Evolutionary conservation across 2,888 invertebrate genomes (phyloP).

Genomic region (Brassicogethes aeneus): DNA sequence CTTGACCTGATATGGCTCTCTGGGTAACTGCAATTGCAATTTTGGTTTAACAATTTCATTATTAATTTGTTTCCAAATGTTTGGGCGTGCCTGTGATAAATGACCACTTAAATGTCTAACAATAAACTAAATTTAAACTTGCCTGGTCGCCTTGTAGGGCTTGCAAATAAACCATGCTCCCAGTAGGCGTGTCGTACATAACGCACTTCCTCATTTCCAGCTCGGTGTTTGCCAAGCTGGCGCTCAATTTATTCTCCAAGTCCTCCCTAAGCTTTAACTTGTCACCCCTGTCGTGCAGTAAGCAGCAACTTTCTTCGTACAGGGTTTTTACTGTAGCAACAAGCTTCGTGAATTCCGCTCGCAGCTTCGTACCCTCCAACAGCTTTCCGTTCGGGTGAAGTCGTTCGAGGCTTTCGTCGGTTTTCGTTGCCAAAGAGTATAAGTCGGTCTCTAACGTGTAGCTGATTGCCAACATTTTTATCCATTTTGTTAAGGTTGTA

Average conservation of each 20-base stretch:
- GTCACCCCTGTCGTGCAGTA: constrained; percentile 59
- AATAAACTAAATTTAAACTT: too few species aligned
- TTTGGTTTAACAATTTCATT: too few species aligned
- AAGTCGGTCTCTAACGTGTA: constrained; percentile 64
- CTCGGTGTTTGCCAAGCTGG: constrained; percentile 60
- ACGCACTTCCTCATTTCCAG: constrained; percentile 61
- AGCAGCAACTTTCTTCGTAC: constrained; percentile 63
- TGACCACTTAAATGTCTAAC: too few species aligned
- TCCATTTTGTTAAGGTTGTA: constrained; percentile 80
- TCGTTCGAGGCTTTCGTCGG: constrained; percentile 58
- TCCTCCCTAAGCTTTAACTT: constrained; percentile 56
- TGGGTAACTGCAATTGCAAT: too few species aligned
- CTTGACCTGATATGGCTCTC: too few species aligned
- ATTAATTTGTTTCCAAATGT: too few species aligned
- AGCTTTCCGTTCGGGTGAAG: constrained; percentile 77
- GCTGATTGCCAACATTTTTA: constrained; percentile 48
- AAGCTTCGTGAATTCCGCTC: constrained; percentile 69
- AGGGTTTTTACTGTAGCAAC: constrained; percentile 57
- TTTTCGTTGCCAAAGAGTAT: constrained; percentile 64
- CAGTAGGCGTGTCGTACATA: constrained; percentile 48
- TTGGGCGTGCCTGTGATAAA: too few species aligned
- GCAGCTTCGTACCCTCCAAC: constrained; percentile 59
- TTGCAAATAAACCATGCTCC: constrained; percentile 50
- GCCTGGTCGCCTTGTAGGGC: constrained; percentile 46
- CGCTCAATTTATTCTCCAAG: constrained; percentile 58